A percentile compares a stretch with the other conserved stretches of the same genome.
phyloP scores from a whole-genome alignment of 2,888 invertebrate genomes.

The Dorcus parallelipipedus region DNA sequence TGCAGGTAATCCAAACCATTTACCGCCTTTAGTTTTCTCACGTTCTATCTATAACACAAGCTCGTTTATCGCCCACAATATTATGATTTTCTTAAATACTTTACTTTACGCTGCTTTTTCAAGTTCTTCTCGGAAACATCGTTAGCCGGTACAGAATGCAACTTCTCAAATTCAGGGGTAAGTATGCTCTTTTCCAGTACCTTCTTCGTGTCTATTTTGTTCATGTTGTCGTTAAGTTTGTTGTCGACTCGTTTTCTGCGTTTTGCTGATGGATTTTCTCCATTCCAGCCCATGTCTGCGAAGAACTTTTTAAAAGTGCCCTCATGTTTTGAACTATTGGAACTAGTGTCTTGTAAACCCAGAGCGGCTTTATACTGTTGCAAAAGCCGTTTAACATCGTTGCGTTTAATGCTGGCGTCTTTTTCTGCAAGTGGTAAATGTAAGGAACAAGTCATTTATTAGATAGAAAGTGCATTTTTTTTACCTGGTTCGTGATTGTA shows the following conservation, averaged over 20 bases:
- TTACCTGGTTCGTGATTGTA: background rate
- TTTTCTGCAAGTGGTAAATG: slow-evolving; percentile 8
- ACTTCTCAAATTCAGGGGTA: slow-evolving; percentile 64
- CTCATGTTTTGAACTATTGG: slow-evolving; percentile 15
- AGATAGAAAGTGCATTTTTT: background rate
- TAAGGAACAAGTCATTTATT: slow-evolving; percentile 2
- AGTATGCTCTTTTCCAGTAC: slow-evolving; percentile 62
- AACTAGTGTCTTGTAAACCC: slow-evolving; percentile 6
- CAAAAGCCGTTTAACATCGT: slow-evolving; percentile 21
- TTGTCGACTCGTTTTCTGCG: slow-evolving; percentile 14
- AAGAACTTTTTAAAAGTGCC: background rate
- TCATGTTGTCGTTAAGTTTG: slow-evolving; percentile 48
- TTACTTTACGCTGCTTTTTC: slow-evolving; percentile 57
- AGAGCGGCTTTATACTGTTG: slow-evolving; percentile 27
- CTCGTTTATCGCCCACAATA: slow-evolving; percentile 6
- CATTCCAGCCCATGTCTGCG: slow-evolving; percentile 25
- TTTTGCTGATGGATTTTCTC: background rate
- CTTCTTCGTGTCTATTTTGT: slow-evolving; percentile 52
- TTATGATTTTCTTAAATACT: background rate
- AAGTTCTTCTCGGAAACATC: slow-evolving; percentile 54
- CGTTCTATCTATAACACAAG: slow-evolving; percentile 59
- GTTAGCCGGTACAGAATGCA: slow-evolving; percentile 59
- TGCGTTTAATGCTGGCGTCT: slow-evolving; percentile 17
- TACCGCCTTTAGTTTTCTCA: slow-evolving; percentile 76
- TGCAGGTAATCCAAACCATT: slow-evolving; percentile 88